These are phyloP conservation scores for Antennarius maculatus DNA, from an alignment of 2,797 vertebrate species.

Conservation along the genomic window DNA sequence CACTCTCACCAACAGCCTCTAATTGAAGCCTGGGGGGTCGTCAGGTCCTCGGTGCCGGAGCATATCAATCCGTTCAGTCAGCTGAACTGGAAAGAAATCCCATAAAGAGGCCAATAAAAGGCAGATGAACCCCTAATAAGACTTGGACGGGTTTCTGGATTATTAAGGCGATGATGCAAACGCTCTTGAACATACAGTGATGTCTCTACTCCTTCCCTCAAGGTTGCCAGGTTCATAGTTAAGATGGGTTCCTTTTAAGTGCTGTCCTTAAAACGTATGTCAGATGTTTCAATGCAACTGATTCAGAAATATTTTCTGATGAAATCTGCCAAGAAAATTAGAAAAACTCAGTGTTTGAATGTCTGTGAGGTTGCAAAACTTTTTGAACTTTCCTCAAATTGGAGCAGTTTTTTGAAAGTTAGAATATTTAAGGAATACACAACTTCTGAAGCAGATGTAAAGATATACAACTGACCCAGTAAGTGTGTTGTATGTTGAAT, in stretches of 20 bases:
- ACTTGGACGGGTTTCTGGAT: conserved; percentile 43
- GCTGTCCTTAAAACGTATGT: conserved; percentile 17
- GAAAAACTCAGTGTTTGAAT: not conserved
- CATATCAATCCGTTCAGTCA: conserved; percentile 55
- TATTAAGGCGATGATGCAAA: conserved; percentile 53
- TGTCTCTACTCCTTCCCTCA: conserved; percentile 27
- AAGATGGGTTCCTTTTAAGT: conserved; percentile 35
- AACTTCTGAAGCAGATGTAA: no score
- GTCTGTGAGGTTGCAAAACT: no score
- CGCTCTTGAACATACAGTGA: conserved; percentile 42
- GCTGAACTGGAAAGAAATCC: conserved; percentile 53
- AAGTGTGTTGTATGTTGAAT: no score
- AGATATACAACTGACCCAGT: no score
- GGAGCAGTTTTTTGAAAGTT: no score
- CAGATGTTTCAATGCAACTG: conserved; percentile 29
- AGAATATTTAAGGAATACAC: no score
- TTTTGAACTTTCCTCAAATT: no score
- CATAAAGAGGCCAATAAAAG: conserved; percentile 65
- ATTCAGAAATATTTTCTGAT: conserved; percentile 34
- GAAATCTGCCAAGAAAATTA: conserved; percentile 26
- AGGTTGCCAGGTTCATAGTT: conserved; percentile 22
- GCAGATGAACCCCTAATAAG: conserved; percentile 64
- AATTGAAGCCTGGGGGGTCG: conserved; percentile 62
- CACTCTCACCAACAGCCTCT: conserved; percentile 47
- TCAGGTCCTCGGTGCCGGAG: conserved; percentile 48